Evolutionary conservation across 2,113 vertebrate genomes (phyloP).

Genomic region (Apteryx owenii): DNA sequence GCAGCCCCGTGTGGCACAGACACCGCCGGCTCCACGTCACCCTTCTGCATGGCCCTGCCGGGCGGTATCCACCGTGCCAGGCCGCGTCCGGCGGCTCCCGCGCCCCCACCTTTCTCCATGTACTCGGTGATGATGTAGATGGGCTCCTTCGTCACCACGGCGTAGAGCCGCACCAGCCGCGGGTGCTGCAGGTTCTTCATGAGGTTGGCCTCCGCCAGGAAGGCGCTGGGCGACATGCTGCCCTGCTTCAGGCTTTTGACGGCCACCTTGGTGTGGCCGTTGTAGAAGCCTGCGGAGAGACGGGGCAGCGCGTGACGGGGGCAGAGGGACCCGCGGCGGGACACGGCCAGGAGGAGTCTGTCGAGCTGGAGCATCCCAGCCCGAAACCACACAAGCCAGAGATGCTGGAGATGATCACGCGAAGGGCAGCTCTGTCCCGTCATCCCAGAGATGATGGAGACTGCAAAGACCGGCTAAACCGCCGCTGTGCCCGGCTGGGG

Average conservation of each 20-base stretch:
- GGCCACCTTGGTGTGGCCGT: constrained; percentile 90
- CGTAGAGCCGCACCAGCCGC: constrained; percentile 90
- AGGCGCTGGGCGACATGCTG: constrained; percentile 93
- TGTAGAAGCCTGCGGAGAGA: constrained; percentile 83
- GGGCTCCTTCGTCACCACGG: constrained; percentile 95
- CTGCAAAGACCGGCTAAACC: background rate
- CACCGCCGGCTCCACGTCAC: background rate
- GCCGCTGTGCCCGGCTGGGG: too few relatives aligned
- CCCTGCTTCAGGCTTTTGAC: constrained; percentile 95
- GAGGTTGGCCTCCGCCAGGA: constrained; percentile 95
- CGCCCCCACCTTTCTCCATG: constrained; percentile 93
- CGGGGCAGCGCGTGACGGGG: background rate
- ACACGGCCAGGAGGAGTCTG: too few relatives aligned
- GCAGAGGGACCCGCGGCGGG: background rate
- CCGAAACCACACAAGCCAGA: fast-evolving
- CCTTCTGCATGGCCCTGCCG: too few relatives aligned
- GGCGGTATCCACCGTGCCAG: fast-evolving
- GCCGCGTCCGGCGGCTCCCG: fast-evolving
- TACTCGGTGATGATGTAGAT: constrained; percentile 98
- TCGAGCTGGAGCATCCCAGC: background rate
- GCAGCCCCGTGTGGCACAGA: background rate
- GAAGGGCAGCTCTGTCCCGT: too few relatives aligned
- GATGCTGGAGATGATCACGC: fast-evolving
- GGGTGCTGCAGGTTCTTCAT: constrained; percentile 96
- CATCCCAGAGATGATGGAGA: too few relatives aligned